Conservation (phyloP, 2,113 vertebrate genomes). For the Apistogramma diplotaenia region DNA sequence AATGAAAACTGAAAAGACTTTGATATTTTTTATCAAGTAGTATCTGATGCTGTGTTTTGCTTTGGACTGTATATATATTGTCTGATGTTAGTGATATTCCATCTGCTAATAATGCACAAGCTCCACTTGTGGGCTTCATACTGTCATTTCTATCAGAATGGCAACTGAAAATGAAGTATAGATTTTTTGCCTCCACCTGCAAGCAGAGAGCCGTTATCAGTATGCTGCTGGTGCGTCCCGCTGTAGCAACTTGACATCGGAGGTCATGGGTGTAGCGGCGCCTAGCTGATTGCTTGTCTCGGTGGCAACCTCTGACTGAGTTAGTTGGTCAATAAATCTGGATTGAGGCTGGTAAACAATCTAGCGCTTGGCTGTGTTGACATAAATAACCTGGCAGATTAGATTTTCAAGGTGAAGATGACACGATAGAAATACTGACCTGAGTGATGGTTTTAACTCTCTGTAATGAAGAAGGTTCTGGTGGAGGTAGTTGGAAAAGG, state of each 20-base stretch:
- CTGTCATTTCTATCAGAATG: conserved; percentile 3
- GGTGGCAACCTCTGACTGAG: conserved; percentile 42
- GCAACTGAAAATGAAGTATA: conserved; percentile 33
- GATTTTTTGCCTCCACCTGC: conserved; percentile 32
- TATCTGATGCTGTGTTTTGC: neutral
- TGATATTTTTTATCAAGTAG: neutral
- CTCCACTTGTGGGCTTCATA: neutral
- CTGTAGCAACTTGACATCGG: conserved; percentile 31
- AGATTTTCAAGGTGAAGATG: conserved; percentile 13
- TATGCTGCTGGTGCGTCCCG: conserved; percentile 31
- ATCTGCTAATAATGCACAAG: neutral
- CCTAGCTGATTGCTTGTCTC: conserved; percentile 56
- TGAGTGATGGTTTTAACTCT: neutral
- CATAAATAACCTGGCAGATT: conserved; percentile 7
- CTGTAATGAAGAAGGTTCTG: neutral
- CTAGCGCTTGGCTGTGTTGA: neutral
- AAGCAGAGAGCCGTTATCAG: conserved; percentile 29
- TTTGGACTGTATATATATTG: neutral
- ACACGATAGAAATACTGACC: neutral
- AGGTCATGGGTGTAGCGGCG: conserved; percentile 31
- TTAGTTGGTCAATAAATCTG: conserved; percentile 37
- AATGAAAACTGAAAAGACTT: neutral
- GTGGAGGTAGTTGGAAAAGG: neutral
- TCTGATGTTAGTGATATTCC: neutral
- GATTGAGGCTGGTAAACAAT: conserved; percentile 11